phyloP scores from a whole-genome alignment of 1,140 invertebrate species.

The Arctopsyche grandis region DNA sequence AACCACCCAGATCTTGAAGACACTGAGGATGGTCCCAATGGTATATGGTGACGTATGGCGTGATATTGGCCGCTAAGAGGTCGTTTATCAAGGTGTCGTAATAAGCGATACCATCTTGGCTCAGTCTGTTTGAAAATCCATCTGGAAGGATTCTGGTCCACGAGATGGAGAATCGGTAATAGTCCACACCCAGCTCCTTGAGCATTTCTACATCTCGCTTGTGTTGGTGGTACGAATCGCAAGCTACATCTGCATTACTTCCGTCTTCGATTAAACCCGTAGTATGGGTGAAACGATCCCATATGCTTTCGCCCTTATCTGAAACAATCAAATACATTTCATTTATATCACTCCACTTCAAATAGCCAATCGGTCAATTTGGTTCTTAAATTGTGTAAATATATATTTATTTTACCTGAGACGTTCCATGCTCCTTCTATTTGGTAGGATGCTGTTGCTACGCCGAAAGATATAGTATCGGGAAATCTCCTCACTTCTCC shows the following conservation, averaged over 20 bases:
- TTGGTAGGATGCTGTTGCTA: slow-evolving; percentile 67
- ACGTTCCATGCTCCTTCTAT: slow-evolving; percentile 70
- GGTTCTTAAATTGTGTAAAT: no score
- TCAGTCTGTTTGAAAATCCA: slow-evolving; percentile 58
- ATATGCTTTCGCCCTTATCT: no score
- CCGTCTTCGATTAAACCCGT: slow-evolving; percentile 2
- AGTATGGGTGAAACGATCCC: not conserved
- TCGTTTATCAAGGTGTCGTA: slow-evolving; percentile 70
- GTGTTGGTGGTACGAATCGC: slow-evolving; percentile 70
- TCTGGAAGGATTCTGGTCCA: slow-evolving; percentile 66
- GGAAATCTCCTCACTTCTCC: slow-evolving; percentile 61
- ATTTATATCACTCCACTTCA: no score
- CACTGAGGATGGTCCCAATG: slow-evolving; percentile 56
- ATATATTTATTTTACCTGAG: slow-evolving; percentile 60
- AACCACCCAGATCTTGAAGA: slow-evolving; percentile 54
- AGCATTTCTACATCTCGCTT: slow-evolving; percentile 68
- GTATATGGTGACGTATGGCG: slow-evolving; percentile 59
- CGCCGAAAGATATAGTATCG: slow-evolving; percentile 66
- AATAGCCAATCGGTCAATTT: no score
- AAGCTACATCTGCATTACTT: slow-evolving; percentile 66
- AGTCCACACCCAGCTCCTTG: slow-evolving; percentile 60
- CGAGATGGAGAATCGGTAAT: slow-evolving; percentile 66
- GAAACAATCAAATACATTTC: no score
- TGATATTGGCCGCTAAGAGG: slow-evolving; percentile 63
- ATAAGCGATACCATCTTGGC: slow-evolving; percentile 58